These are phyloP conservation scores for Taurulus bubalis DNA, from an alignment of 2,113 vertebrate genomes.

Conservation along the genomic window DNA sequence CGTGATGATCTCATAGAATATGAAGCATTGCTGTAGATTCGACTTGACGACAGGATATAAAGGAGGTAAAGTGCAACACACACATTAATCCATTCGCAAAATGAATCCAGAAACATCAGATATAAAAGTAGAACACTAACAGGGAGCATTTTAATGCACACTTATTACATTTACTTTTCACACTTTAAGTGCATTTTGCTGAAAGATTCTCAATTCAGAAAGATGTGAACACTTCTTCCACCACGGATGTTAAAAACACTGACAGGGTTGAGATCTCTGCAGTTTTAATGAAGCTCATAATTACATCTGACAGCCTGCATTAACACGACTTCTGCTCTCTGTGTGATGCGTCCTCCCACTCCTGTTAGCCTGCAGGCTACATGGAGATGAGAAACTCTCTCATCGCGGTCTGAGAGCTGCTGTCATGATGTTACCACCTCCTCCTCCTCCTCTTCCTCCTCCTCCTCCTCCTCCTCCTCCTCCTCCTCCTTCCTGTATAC, in stretches of 20 bases:
- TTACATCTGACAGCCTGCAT: conserved; percentile 42
- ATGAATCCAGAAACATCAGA: too few relatives aligned
- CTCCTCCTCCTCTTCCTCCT: neutral
- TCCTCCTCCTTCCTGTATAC: neutral
- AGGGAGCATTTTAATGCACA: neutral
- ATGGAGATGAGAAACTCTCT: conserved; percentile 36
- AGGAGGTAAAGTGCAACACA: too few relatives aligned
- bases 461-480: conserved; percentile 16
- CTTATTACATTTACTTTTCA: neutral
- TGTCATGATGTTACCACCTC: conserved; percentile 21
- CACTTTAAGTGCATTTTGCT: neutral
- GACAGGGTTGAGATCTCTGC: conserved; percentile 14
- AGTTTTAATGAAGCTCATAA: conserved; percentile 52
- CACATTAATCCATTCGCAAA: too few relatives aligned
- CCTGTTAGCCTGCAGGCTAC: conserved; percentile 30
- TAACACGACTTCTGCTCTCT: conserved; percentile 34
- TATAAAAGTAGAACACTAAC: neutral
- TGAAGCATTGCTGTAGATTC: too few relatives aligned
- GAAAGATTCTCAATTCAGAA: neutral
- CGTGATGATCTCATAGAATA: too few relatives aligned
- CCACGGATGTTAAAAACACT: neutral
- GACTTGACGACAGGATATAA: too few relatives aligned
- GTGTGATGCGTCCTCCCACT: conserved; percentile 24
- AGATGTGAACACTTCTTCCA: neutral
- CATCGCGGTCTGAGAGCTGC: conserved; percentile 30